Conservation (phyloP, 2,797 vertebrate genomes). For the Propithecus deckenii region DNA sequence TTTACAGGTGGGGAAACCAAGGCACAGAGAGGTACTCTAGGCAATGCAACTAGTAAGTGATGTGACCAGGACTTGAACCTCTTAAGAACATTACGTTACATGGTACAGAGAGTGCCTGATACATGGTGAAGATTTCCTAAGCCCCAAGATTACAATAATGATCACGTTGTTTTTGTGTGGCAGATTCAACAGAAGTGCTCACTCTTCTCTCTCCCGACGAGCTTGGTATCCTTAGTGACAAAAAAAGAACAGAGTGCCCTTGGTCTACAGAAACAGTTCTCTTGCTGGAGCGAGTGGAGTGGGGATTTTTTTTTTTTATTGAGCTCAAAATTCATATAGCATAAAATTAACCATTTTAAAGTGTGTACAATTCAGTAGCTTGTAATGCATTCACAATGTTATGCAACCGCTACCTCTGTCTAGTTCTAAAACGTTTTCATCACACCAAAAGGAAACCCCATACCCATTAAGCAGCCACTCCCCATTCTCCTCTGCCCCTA, state of each 20-base stretch:
- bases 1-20: background rate
- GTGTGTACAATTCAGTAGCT: background rate
- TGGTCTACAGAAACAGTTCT: background rate
- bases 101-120: background rate
- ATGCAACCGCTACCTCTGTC: background rate
- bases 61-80: background rate
- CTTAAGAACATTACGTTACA: background rate
- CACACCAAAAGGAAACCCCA: background rate
- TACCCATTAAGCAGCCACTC: background rate
- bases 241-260: background rate
- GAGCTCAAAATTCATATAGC: background rate
- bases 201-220: background rate
- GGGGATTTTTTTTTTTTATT: background rate
- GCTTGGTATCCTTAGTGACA: background rate
- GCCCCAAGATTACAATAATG: background rate
- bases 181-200: background rate
- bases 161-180: background rate
- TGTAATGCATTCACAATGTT: background rate
- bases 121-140: background rate
- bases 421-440: background rate
- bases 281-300: background rate
- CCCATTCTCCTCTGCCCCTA: background rate
- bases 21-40: background rate
- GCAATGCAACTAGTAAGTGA: background rate
- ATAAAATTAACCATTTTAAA: constrained; percentile 10